These are phyloP conservation scores for Andrena marginata DNA, from an alignment of 2,888 invertebrate species.

Conservation along the genomic window DNA sequence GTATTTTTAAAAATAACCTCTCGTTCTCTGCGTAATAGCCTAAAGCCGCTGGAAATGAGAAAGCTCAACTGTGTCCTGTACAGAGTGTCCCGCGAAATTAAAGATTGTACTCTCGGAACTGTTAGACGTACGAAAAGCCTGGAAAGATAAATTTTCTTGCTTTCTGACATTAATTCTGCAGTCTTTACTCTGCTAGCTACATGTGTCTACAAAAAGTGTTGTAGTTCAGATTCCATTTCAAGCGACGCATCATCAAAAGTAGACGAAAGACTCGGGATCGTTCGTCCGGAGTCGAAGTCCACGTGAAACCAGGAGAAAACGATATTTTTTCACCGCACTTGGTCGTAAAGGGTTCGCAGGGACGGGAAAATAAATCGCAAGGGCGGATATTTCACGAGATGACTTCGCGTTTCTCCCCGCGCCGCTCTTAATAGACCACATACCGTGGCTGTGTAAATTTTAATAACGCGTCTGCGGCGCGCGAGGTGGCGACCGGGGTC, in stretches of 20 bases:
- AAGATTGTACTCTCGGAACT: neutral
- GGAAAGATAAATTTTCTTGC: neutral
- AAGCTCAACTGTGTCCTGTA: neutral
- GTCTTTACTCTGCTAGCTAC: too few species aligned
- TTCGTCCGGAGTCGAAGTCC: neutral
- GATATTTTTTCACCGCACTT: slow-evolving; percentile 15
- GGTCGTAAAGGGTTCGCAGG: neutral
- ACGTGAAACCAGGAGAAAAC: slow-evolving; percentile 10
- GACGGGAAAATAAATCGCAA: neutral
- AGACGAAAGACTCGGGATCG: neutral
- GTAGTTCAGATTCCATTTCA: too few species aligned
- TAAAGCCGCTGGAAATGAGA: neutral
- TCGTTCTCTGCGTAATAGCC: neutral
- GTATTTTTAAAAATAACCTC: neutral
- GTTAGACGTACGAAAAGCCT: neutral
- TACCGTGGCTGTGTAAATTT: slow-evolving; percentile 67
- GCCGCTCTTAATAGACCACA: slow-evolving; percentile 64
- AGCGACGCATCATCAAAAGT: neutral
- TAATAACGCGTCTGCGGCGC: slow-evolving; percentile 64
- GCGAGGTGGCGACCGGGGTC: slow-evolving; percentile 33
- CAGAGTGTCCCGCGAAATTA: neutral
- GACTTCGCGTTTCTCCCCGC: neutral
- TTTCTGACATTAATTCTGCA: too few species aligned
- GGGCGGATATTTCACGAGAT: slow-evolving; percentile 34
- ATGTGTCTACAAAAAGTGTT: too few species aligned